These are phyloP conservation scores for Lamellibrachia satsuma DNA, from an alignment of 2,888 invertebrate genomes.

Conservation along the genomic window DNA sequence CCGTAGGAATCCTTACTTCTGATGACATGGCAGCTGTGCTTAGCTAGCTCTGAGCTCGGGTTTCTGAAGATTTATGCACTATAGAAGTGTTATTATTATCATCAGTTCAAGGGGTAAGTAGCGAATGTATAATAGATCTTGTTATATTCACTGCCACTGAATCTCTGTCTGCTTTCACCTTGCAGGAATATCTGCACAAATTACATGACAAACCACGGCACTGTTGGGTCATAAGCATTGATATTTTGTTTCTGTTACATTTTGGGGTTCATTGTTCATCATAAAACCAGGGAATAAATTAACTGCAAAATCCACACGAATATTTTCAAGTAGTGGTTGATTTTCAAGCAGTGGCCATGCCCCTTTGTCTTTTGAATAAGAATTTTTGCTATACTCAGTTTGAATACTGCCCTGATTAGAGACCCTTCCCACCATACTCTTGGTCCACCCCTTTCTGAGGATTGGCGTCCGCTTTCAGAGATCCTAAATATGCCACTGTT, in stretches of 20 bases:
- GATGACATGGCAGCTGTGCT: not conserved
- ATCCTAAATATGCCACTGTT: not conserved
- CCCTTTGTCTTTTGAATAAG: too few relatives aligned
- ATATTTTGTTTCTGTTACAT: not conserved
- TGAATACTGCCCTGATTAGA: too few relatives aligned
- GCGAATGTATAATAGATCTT: not conserved
- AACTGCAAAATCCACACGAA: not conserved
- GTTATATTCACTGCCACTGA: not conserved
- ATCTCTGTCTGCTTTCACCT: not conserved
- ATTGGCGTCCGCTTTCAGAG: too few relatives aligned
- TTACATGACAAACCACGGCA: not conserved
- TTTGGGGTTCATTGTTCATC: not conserved
- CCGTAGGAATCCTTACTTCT: not conserved
- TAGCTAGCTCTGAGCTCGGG: not conserved
- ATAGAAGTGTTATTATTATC: too few relatives aligned
- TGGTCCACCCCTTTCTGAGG: too few relatives aligned
- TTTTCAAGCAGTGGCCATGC: too few relatives aligned
- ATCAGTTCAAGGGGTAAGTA: too few relatives aligned
- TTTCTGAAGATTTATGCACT: too few relatives aligned
- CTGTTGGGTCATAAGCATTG: not conserved
- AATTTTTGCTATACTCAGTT: too few relatives aligned
- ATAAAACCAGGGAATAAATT: not conserved
- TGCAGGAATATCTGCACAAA: not conserved
- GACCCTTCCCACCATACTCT: too few relatives aligned
- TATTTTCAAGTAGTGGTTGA: too few relatives aligned